These are phyloP conservation scores for Philantomba maxwellii DNA, from an alignment of 2,113 vertebrate genomes.

Conservation along the genomic window DNA sequence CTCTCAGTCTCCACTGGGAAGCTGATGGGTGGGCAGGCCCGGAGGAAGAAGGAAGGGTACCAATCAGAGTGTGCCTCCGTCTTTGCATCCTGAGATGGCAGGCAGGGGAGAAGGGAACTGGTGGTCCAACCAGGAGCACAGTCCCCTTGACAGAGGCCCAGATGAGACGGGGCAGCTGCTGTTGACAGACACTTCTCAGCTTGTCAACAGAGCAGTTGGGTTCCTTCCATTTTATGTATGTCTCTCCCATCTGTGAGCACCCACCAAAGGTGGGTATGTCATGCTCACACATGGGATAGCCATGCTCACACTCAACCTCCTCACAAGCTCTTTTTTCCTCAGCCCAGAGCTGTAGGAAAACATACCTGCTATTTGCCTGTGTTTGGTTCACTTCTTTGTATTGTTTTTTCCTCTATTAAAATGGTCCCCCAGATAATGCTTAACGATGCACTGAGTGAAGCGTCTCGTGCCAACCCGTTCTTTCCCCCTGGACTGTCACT, in stretches of 20 bases:
- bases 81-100: not conserved
- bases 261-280: no score
- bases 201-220: not conserved
- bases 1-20: not conserved
- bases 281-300: no score
- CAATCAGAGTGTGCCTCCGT: fast-evolving
- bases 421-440: not conserved
- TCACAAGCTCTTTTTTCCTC: not conserved
- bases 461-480: not conserved
- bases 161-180: fast-evolving
- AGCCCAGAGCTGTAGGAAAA: not conserved
- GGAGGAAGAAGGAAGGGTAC: not conserved
- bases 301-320: fast-evolving
- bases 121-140: not conserved
- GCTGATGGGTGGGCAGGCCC: no score
- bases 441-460: not conserved
- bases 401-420: not conserved
- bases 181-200: not conserved
- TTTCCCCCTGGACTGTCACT: not conserved
- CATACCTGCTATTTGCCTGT: not conserved
- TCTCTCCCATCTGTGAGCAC: not conserved
- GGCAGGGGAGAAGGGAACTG: fast-evolving
- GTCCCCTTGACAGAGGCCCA: not conserved
- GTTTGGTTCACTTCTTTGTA: not conserved
- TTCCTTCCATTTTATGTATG: not conserved